These are phyloP conservation scores for Cantharis rufa DNA, from an alignment of 2,888 invertebrate species.

Conservation along the genomic window DNA sequence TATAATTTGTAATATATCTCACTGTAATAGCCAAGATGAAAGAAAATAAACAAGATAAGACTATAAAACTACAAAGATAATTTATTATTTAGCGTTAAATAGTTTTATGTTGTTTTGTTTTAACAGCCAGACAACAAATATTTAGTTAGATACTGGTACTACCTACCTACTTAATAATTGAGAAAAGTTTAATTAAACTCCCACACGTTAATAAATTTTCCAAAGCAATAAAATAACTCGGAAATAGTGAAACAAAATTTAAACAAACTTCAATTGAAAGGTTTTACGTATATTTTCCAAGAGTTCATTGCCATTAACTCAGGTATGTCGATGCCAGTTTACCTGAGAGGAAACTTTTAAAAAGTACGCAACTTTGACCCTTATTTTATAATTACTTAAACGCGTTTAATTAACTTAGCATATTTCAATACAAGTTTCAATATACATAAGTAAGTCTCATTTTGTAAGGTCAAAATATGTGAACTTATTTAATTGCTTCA, in stretches of 20 bases:
- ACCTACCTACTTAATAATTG: not conserved
- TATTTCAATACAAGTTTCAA: not conserved
- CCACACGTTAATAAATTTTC: not conserved
- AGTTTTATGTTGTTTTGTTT: not conserved
- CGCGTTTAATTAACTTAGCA: not conserved
- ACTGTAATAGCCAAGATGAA: not conserved
- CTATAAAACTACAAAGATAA: not conserved
- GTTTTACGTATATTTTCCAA: not conserved
- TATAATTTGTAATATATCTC: too few relatives aligned
- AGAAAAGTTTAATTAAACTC: not conserved
- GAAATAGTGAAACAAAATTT: not conserved
- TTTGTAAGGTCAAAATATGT: not conserved
- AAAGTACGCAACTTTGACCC: not conserved
- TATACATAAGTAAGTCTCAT: not conserved
- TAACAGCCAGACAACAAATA: not conserved
- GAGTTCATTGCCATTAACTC: not conserved
- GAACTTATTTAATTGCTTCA: slow-evolving; percentile 5
- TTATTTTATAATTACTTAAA: not conserved
- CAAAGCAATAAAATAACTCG: not conserved
- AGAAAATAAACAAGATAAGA: not conserved
- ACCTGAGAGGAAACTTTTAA: not conserved
- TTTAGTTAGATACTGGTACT: not conserved
- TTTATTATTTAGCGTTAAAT: not conserved
- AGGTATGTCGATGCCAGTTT: not conserved
- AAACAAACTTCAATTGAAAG: not conserved